Evolutionary conservation across 2,113 vertebrate species (phyloP).

Genomic region (Malurus melanocephalus): DNA sequence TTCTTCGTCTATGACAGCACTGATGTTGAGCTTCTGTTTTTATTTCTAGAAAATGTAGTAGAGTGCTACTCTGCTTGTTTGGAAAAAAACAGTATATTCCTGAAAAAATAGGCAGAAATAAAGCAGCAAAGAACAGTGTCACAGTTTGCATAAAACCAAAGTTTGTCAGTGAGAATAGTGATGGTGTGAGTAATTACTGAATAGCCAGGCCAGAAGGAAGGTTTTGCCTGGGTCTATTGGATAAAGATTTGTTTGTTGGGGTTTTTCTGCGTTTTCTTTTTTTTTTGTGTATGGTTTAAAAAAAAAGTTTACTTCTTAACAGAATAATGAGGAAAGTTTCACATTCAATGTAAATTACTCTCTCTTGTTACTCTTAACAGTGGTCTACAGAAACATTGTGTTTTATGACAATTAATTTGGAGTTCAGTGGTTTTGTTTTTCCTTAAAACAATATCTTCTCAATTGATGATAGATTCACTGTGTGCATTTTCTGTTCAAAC

Average conservation of each 20-base stretch:
- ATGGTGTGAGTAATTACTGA: background rate
- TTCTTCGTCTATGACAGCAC: background rate
- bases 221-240: background rate
- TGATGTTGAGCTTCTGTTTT: background rate
- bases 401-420: background rate
- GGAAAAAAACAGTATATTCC: background rate
- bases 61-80: constrained; percentile 32
- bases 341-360: background rate
- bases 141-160: constrained; percentile 14
- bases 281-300: background rate
- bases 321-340: background rate
- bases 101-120: background rate
- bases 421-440: background rate
- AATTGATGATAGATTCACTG: background rate
- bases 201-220: background rate
- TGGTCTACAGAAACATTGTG: background rate
- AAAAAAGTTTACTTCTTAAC: background rate
- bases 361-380: background rate
- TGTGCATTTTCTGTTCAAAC: background rate
- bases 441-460: background rate
- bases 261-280: no score
- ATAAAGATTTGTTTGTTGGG: background rate
- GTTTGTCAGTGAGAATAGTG: background rate
- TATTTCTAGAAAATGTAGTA: constrained; percentile 9
- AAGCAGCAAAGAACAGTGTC: background rate